Evolutionary conservation across 2,888 invertebrate genomes (phyloP).

Genomic region (Choreutis nemorana): DNA sequence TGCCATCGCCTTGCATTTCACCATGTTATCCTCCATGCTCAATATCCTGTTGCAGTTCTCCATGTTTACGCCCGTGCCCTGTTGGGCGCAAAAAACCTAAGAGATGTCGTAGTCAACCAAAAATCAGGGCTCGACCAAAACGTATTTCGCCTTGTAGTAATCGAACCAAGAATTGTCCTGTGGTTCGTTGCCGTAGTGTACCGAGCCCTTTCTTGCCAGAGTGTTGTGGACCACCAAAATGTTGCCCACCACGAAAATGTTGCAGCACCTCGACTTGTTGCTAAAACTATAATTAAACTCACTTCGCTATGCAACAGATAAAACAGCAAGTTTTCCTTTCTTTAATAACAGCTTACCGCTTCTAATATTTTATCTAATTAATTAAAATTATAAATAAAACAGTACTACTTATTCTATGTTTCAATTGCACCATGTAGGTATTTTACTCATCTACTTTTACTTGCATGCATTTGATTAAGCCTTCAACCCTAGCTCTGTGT

Average conservation of each 20-base stretch:
- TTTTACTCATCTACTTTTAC: too few species aligned
- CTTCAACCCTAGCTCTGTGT: too few species aligned
- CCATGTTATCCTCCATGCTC: constrained; percentile 24
- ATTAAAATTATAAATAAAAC: too few species aligned
- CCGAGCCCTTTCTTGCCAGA: constrained; percentile 26
- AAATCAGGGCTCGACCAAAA: constrained; percentile 31
- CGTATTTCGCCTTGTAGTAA: constrained; percentile 43
- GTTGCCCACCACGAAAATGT: constrained; percentile 24
- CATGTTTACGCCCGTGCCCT: constrained; percentile 38
- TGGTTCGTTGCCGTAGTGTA: constrained; percentile 36
- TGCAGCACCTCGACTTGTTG: constrained; percentile 21
- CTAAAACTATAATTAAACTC: constrained; percentile 9
- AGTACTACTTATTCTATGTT: too few species aligned
- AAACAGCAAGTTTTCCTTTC: too few species aligned
- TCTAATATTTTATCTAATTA: constrained; percentile 6
- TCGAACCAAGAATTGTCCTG: constrained; percentile 30
- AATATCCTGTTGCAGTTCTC: too few species aligned
- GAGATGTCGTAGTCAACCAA: constrained; percentile 30
- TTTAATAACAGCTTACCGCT: constrained; percentile 5
- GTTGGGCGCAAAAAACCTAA: constrained; percentile 30
- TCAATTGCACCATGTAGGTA: too few species aligned
- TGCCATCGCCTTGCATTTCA: constrained; percentile 9
- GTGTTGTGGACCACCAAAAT: constrained; percentile 15
- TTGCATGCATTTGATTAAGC: too few species aligned
- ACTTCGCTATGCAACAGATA: constrained; percentile 11